Evolutionary conservation across 2,113 vertebrate genomes (phyloP).

Genomic region (Felis catus): DNA sequence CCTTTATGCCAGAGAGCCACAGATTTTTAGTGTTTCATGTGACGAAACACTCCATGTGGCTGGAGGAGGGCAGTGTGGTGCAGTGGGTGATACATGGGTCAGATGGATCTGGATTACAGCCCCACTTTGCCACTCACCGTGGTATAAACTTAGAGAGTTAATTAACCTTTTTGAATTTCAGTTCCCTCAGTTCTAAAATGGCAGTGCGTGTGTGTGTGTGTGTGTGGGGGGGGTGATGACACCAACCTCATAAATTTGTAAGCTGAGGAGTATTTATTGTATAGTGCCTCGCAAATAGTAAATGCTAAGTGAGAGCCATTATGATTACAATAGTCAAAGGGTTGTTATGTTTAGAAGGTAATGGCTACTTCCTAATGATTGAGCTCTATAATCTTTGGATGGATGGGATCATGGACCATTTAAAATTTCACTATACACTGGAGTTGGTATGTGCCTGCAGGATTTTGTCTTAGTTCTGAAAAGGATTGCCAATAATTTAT

Average conservation of each 20-base stretch:
- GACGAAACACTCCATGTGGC: not conserved
- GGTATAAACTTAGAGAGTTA: not conserved
- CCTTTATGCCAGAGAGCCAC: not conserved
- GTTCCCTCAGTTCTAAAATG: not conserved
- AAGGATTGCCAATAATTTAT: not conserved
- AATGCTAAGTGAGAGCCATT: not conserved
- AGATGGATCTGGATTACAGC: rapidly evolving
- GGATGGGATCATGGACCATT: not conserved
- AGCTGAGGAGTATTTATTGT: not conserved
- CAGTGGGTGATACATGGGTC: not conserved
- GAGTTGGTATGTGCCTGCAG: not conserved
- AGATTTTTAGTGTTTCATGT: not conserved
- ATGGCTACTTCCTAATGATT: not conserved
- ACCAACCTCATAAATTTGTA: not conserved
- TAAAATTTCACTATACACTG: not conserved
- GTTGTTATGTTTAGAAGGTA: not conserved
- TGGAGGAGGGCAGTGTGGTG: not conserved
- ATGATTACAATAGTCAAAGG: not conserved
- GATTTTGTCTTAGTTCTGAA: slow-evolving; percentile 20
- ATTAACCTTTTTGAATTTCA: not conserved
- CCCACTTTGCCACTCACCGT: not conserved
- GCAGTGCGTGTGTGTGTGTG: not conserved
- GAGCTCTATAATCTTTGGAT: not conserved
- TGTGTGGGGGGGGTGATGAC: not conserved
- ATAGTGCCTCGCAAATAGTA: not conserved